Conservation (phyloP, 2,113 vertebrate species). For the Holacanthus passer region DNA sequence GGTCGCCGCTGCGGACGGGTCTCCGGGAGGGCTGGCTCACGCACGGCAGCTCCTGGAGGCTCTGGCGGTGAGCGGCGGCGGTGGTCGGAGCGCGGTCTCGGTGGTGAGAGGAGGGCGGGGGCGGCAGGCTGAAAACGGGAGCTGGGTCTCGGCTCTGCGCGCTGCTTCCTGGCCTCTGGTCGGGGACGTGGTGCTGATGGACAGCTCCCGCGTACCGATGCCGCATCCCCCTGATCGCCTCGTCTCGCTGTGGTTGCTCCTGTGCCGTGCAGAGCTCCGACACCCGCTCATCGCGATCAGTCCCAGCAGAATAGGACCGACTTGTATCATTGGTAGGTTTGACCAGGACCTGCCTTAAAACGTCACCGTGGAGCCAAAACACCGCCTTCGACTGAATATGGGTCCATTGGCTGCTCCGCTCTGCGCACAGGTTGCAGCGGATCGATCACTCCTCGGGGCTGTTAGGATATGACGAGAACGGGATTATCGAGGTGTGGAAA, state of each 20-base stretch:
- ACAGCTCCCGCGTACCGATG: conserved; percentile 83
- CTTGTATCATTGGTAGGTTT: conserved; percentile 84
- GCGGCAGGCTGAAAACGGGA: conserved; percentile 81
- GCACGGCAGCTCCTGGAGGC: conserved; percentile 82
- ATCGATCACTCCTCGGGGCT: conserved; percentile 64
- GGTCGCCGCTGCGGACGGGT: conserved; percentile 75
- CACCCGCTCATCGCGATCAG: conserved; percentile 82
- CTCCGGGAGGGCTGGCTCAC: conserved; percentile 79
- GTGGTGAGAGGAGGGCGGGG: conserved; percentile 81
- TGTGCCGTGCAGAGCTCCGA: conserved; percentile 79
- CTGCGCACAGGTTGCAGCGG: conserved; percentile 79
- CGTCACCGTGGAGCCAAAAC: conserved; percentile 82
- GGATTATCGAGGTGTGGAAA: conserved; percentile 32
- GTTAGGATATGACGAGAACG: conserved; percentile 33
- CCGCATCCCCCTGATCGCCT: conserved; percentile 85
- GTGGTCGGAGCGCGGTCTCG: conserved; percentile 76
- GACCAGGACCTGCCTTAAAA: conserved; percentile 84
- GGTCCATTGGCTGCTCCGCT: conserved; percentile 71
- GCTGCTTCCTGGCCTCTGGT: conserved; percentile 63
- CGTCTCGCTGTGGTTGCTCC: conserved; percentile 82
- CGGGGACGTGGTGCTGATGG: conserved; percentile 78
- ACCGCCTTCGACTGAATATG: conserved; percentile 76
- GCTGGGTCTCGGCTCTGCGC: conserved; percentile 70
- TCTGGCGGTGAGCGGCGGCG: conserved; percentile 77
- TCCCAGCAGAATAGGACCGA: conserved; percentile 82